These are phyloP conservation scores for Drosophila austrosaltans DNA, from an alignment of 2,888 invertebrate species.

Conservation along the genomic window DNA sequence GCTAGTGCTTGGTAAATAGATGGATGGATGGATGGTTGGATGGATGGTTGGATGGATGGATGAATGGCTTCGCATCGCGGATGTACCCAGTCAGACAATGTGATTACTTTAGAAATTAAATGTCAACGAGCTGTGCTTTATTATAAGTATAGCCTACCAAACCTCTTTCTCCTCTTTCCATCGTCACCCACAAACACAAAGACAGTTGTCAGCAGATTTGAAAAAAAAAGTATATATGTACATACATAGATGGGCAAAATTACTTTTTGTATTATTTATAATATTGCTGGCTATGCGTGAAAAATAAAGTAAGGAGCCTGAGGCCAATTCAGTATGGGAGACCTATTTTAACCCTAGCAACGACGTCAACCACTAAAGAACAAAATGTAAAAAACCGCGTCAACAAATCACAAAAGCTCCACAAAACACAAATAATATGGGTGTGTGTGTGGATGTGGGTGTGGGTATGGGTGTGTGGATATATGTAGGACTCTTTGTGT, in stretches of 20 bases:
- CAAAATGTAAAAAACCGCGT: constrained; percentile 49
- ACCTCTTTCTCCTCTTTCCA: constrained; percentile 35
- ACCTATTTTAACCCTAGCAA: constrained; percentile 76
- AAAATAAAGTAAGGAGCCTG: constrained; percentile 37
- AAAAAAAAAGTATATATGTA: constrained; percentile 24
- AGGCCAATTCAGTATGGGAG: constrained; percentile 57
- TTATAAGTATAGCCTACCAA: constrained; percentile 16
- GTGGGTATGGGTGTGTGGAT: not conserved
- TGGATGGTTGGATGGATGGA: constrained; percentile 25
- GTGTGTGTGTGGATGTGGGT: constrained; percentile 19
- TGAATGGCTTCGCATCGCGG: constrained; percentile 50
- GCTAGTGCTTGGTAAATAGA: no score
- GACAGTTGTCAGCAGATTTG: constrained; percentile 77
- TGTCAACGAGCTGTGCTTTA: constrained; percentile 52
- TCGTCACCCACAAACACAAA: constrained; percentile 6
- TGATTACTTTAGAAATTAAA: constrained; percentile 58
- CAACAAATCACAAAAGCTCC: constrained; percentile 73
- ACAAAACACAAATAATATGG: constrained; percentile 59
- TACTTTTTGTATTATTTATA: constrained; percentile 66
- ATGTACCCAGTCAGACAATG: constrained; percentile 69
- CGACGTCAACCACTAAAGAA: constrained; percentile 31
- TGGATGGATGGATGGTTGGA: constrained; percentile 21
- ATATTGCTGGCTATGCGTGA: constrained; percentile 42
- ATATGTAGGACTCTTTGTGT: constrained; percentile 27
- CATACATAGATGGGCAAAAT: constrained; percentile 60